Evolutionary conservation across 2,113 vertebrate species (phyloP), one percentile per base, ranked within the genome.

Genomic region (Galemys pyrenaicus): DNA sequence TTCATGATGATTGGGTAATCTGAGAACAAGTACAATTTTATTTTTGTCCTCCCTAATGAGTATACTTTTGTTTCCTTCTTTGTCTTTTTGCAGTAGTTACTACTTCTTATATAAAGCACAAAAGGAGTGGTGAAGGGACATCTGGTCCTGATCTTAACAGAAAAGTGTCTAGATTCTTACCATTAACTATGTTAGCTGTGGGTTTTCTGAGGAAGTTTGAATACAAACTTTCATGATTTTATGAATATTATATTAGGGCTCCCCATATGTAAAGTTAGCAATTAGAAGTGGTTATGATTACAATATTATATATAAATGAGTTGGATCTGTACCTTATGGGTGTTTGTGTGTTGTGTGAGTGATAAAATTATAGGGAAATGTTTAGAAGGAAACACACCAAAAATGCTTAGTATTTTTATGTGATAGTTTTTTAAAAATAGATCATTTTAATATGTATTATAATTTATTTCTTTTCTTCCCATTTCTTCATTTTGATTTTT

Each of bases 171-270:
- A 78, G 62, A 54, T 89, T 78, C 70, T 87, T 49, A 54, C 24
- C 28, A 3, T 39, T 74, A 67, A 64, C 28, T 87, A 35, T 87
- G 54, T 74, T 84, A 91, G 24, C 30, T 44, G 0, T 65, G 65
- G 64, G 22, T 19, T 65, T 73, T 93, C 86, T 81, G n/a, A 81
- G 70, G 54, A 58, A 58, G 19, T 86, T 96, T 95, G 35, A 92
- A 65, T 12, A 64, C 15, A 85, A 71, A 91, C 7, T 88, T 82
- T 85, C 67, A 80, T 54, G 49, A 68, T 73, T 89, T 86, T 37
- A 12, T 77, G 15, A 62, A 41, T 17, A 75, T 73, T 11, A 28
- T 86, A 83, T 84, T 22, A 49, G 39, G 28, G n/a, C 80, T 87
- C 12, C 16, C 39, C 3, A 46, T 22, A 19, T 74, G 6, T 24